These are phyloP conservation scores for Tribolium freemani DNA, from an alignment of 2,888 invertebrate genomes.

Conservation along the genomic window DNA sequence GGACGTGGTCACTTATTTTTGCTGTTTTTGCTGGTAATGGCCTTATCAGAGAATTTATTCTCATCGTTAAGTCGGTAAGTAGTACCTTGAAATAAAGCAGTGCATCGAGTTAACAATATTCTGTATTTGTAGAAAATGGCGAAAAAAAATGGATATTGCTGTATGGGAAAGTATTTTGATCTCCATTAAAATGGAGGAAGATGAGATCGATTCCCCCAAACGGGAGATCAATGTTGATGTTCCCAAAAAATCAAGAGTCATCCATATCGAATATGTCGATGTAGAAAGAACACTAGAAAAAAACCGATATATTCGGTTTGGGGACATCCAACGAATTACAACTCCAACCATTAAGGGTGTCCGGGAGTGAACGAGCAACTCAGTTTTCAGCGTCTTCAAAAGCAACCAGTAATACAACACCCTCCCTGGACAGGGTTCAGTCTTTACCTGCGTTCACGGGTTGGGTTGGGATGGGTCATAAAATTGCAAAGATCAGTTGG, in stretches of 20 bases:
- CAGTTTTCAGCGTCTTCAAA: too few relatives aligned
- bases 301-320: constrained; percentile 16
- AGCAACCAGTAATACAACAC: too few relatives aligned
- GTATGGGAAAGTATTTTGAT: constrained; percentile 10
- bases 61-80: constrained; percentile 19
- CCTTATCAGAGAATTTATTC: constrained; percentile 18
- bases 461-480: too few relatives aligned
- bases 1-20: too few relatives aligned
- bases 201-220: background rate
- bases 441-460: too few relatives aligned
- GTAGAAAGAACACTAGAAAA: constrained; percentile 4
- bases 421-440: too few relatives aligned
- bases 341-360: too few relatives aligned
- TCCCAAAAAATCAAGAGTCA: constrained; percentile 5
- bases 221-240: constrained; percentile 12
- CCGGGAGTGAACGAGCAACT: too few relatives aligned
- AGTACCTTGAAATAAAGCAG: constrained; percentile 32
- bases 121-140: constrained; percentile 27
- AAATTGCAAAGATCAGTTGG: too few relatives aligned
- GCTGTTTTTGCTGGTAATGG: constrained; percentile 29
- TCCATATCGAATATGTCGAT: constrained; percentile 5
- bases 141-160: constrained; percentile 10
- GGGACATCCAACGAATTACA: too few relatives aligned
- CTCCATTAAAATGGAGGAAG: constrained; percentile 2
- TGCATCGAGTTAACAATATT: constrained; percentile 28